Conservation (phyloP, 2,888 invertebrate genomes). For the Cheilosia scutellata region DNA sequence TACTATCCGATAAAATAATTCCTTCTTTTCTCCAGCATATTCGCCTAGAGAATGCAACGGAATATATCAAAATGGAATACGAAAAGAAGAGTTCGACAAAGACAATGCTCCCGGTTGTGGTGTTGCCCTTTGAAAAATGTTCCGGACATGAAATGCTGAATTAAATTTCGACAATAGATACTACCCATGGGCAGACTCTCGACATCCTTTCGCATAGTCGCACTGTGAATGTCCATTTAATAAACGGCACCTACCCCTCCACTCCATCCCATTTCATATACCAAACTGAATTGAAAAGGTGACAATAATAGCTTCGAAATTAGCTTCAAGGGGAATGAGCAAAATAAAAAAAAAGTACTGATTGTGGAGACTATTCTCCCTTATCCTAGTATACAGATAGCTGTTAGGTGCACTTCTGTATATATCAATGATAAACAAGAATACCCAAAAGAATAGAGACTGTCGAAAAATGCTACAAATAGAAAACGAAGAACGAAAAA, state of each 20-base stretch:
- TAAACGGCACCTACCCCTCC: background rate
- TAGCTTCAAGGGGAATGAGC: slow-evolving; percentile 20
- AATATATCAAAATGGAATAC: slow-evolving; percentile 8
- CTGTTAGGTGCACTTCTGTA: background rate
- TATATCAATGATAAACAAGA: slow-evolving; percentile 10
- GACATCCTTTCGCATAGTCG: slow-evolving; percentile 15
- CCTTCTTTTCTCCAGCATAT: slow-evolving; percentile 11
- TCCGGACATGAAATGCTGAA: slow-evolving; percentile 32
- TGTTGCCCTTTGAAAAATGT: slow-evolving; percentile 44
- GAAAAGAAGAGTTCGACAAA: slow-evolving; percentile 22
- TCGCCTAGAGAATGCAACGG: slow-evolving; percentile 3
- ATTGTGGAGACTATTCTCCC: background rate
- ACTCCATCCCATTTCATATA: background rate
- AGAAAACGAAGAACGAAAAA: background rate
- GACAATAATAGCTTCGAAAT: slow-evolving; percentile 62
- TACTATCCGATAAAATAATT: slow-evolving; percentile 61
- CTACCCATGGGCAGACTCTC: slow-evolving; percentile 6
- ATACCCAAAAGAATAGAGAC: background rate
- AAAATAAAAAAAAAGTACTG: background rate
- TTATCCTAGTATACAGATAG: background rate
- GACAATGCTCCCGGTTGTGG: slow-evolving; percentile 41
- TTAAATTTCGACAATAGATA: background rate
- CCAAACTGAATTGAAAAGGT: slow-evolving; percentile 37
- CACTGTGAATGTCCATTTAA: slow-evolving; percentile 18
- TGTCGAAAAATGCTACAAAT: background rate